A percentile compares a stretch with the other conserved stretches of the same genome.
Evolutionary conservation across 1,140 invertebrate genomes (phyloP).

Genomic region (Drosophila equinoxialis): DNA sequence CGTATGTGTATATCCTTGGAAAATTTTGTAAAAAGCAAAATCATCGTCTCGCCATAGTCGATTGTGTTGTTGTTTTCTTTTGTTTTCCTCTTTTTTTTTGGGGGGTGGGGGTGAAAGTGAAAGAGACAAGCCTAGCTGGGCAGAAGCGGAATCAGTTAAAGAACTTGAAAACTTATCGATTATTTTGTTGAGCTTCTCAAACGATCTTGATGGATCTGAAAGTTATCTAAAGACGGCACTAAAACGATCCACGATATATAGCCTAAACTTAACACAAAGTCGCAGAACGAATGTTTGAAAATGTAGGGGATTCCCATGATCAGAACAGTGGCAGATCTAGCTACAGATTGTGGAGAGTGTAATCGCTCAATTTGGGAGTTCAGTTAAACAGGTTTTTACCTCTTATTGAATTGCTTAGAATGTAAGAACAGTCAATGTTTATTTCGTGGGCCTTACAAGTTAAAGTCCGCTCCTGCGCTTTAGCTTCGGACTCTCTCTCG

Average conservation of each 20-base stretch:
- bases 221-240: no score
- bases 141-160: neutral
- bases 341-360: no score
- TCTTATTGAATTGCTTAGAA: no score
- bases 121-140: neutral
- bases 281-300: no score
- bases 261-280: no score
- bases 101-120: neutral
- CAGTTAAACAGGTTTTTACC: no score
- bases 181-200: neutral
- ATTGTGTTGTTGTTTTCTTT: constrained; percentile 30
- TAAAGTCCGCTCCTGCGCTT: neutral
- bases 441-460: neutral
- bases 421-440: no score
- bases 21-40: constrained; percentile 37
- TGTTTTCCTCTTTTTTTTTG: neutral
- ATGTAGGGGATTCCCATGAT: no score
- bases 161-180: neutral
- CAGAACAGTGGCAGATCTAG: no score
- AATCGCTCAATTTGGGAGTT: no score
- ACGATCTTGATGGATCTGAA: no score
- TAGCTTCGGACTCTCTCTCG: neutral
- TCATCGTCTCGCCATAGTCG: constrained; percentile 37
- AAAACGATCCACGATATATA: no score
- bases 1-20: constrained; percentile 46